A percentile compares a stretch with the other conserved stretches of the same genome.
Evolutionary conservation across 2,888 invertebrate genomes (phyloP).

Genomic region (Acrobasis consociella): DNA sequence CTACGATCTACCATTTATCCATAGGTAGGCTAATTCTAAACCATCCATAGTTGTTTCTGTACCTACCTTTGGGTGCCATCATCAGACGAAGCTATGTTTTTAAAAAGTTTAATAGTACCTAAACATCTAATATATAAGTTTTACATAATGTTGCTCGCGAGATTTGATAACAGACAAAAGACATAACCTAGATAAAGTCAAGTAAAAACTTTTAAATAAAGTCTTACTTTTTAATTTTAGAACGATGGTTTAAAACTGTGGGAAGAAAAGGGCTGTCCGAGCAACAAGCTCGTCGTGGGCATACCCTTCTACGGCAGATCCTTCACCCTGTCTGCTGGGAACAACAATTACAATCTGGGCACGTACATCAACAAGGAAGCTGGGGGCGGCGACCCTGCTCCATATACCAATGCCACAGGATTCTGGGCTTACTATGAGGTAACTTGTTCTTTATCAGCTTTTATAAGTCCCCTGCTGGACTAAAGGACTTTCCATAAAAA

Average conservation of each 20-base stretch:
- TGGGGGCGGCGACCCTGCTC: constrained; percentile 92
- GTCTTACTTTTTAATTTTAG: constrained; percentile 68
- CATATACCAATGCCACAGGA: constrained; percentile 93
- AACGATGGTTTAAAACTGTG: constrained; percentile 93
- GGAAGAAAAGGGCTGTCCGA: constrained; percentile 94
- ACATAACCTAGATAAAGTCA: no score
- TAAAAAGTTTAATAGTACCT: no score
- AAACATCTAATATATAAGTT: no score
- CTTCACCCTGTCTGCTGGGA: constrained; percentile 91
- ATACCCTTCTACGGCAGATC: constrained; percentile 95
- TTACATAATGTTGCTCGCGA: no score
- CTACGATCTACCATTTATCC: no score
- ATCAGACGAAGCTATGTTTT: no score
- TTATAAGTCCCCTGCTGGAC: no score
- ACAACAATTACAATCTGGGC: constrained; percentile 91
- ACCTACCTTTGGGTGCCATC: no score
- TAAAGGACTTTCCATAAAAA: no score
- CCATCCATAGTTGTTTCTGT: no score
- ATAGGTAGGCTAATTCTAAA: no score
- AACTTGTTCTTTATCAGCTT: neutral
- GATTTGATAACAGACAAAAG: no score
- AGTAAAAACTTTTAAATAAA: neutral
- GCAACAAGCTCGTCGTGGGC: constrained; percentile 93
- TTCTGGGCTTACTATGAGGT: constrained; percentile 94
- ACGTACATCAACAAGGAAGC: constrained; percentile 96